Base-by-base conservation (phyloP, 1,140 invertebrate genomes). In the Mercenaria mercenaria region DNA sequence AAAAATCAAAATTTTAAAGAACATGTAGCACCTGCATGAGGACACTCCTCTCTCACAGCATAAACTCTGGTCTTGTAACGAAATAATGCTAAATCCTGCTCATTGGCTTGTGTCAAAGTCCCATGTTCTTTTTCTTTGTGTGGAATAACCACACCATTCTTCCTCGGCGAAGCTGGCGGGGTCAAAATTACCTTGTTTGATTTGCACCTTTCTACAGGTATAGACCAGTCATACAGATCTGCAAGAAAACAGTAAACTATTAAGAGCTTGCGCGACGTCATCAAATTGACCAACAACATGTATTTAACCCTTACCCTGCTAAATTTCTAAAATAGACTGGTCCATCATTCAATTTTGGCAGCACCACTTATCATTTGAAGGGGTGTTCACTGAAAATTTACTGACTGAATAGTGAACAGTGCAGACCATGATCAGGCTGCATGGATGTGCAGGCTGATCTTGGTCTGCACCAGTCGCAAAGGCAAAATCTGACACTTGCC, bases 11-110 rank as follows among this genome's bases (percentile, higher is more conserved):
- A n/a, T n/a, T n/a, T n/a, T n/a, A n/a, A n/a, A n/a, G n/a, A n/a
- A n/a, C n/a, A n/a, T n/a, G n/a, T n/a, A n/a, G n/a, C n/a, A 86
- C 83, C 83, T 86, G 64, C 47, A 86, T 86, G 83, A 34, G 83
- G 83, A n/a, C 83, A 86, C 26, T 86, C 64, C 37, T 86, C 83
- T 39, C 32, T 77, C 32, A 86, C 50, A 18, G 83, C 83, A 61
- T 72, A 86, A 34, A 86, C 83, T 20, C 41, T 52, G 0, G n/a
- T 47, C 50, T 86, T 86, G 34, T 50, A 86, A 39, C 83, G 0
- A 41, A 86, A 86, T 29, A 86, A 29, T 26, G 83, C 83, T n/a
- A 86, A 76, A 76, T 86, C 47, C 26, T 59, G 43, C 41, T 50
- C 67, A 76, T 86, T 86, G 1, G 41, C 26, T 29, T 39, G 8